Base-by-base conservation (phyloP, 2,113 vertebrate species). In the Thalassarche chlororhynchos region DNA sequence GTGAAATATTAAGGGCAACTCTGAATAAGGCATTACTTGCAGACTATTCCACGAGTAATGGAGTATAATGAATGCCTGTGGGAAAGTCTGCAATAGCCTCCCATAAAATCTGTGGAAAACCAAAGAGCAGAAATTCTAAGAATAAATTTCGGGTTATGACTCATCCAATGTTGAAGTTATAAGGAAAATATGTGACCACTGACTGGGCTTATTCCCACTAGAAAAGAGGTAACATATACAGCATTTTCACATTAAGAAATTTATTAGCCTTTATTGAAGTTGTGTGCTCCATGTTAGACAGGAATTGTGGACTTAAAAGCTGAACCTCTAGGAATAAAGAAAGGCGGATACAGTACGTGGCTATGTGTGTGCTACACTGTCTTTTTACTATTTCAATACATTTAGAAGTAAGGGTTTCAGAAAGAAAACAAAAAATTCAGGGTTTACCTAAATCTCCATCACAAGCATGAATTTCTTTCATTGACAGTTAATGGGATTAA, bases 121-220 rank as follows among this genome's bases (percentile, higher is more conserved):
- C 21, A 58, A 92, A 91, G 83, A 91, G 57, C 25, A 94, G 84
- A 95, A 96, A 80, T 93, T 95, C 94, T 82, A 89, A 90, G 71
- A 93, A 95, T 84, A 96, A 85, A 91, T 92, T 94, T 82, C 3
- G 14, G 44, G 54, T 93, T 91, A 83, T 96, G 91, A 93, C 49
- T 94, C 89, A 96, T 72, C 54, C 58, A 94, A n/a, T 65, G 65
- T 87, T 96, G 81, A 89, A 96, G 66, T 79, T 96, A 83, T 58
- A 65, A 82, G 94, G 89, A 97, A 97, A 97, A 80, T 87, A 82
- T 89, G 78, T 72, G 36, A 69, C 78, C 70, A 74, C 75, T 91
- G 85, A 38, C 62, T 71, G 81, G 77, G 47, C 8, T 83, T 74
- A 81, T 95, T 96, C 93, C 70, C 77, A 44, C 36, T 84, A 87